Conservation (phyloP, 2,797 vertebrate genomes). For the Luscinia megarhynchos region DNA sequence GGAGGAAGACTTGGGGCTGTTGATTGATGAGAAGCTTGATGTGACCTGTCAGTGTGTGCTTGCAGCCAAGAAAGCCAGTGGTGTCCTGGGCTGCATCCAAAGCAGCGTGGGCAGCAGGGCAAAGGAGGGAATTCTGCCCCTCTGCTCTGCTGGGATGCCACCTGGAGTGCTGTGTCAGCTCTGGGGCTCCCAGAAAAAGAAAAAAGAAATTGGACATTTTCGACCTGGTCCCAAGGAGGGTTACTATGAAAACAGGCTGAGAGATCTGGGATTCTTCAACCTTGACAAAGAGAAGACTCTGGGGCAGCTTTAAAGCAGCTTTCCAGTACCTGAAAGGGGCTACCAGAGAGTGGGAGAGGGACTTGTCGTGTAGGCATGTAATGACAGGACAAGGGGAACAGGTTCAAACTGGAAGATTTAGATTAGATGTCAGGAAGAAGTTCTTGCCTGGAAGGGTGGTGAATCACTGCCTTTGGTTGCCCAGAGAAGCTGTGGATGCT, state of each 20-base stretch:
- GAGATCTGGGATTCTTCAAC: background rate
- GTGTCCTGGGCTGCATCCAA: background rate
- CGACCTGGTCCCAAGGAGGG: background rate
- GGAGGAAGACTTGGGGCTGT: background rate
- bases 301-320: background rate
- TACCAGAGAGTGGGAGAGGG: background rate
- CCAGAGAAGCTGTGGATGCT: background rate
- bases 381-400: background rate
- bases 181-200: background rate
- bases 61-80: background rate
- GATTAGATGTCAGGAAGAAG: background rate
- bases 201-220: background rate
- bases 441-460: background rate
- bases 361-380: background rate
- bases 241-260: background rate
- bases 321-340: background rate
- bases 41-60: background rate
- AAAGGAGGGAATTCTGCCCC: background rate
- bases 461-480: background rate
- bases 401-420: background rate
- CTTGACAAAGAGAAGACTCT: background rate
- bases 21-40: background rate
- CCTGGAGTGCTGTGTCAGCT: no score
- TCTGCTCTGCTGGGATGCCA: no score
- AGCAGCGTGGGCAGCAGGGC: rapidly evolving